phyloP scores from a whole-genome alignment of 2,113 vertebrate species.

The Phalacrocorax aristotelis region DNA sequence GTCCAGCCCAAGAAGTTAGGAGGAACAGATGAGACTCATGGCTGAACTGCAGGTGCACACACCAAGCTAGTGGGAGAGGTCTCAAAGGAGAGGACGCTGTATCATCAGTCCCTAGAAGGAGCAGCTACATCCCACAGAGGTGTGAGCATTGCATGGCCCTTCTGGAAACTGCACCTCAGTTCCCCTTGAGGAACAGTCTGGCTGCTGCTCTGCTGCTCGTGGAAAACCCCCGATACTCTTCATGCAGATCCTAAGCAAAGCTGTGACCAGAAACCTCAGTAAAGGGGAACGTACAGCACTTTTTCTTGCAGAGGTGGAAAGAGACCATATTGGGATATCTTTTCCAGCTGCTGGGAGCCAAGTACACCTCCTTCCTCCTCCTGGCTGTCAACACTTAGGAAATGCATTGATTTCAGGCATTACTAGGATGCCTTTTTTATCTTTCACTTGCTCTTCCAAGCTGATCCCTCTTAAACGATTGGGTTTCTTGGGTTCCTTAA shows the following conservation, averaged over 20 bases:
- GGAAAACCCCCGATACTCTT: not conserved
- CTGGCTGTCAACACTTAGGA: constrained; percentile 43
- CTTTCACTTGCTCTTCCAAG: not conserved
- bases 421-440: not conserved
- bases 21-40: not conserved
- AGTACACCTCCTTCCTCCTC: constrained; percentile 33
- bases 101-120: not conserved
- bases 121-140: not conserved
- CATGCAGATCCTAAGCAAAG: not conserved
- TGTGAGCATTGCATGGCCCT: not conserved
- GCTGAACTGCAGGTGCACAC: too few species aligned
- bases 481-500: not conserved
- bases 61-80: not conserved
- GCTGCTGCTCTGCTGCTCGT: not conserved
- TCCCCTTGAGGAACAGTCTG: not conserved
- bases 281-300: not conserved
- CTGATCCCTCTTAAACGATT: not conserved
- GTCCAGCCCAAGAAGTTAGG: not conserved
- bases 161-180: not conserved
- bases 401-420: not conserved
- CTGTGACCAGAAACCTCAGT: not conserved
- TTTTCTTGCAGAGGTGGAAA: not conserved
- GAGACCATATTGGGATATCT: not conserved
- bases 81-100: not conserved
- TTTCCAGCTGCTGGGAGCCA: constrained; percentile 42